A percentile compares a stretch with the other conserved stretches of the same genome.
Evolutionary conservation across 92 coral and sea anemone species (phyloP).

Genomic region (Bergia sp.): DNA sequence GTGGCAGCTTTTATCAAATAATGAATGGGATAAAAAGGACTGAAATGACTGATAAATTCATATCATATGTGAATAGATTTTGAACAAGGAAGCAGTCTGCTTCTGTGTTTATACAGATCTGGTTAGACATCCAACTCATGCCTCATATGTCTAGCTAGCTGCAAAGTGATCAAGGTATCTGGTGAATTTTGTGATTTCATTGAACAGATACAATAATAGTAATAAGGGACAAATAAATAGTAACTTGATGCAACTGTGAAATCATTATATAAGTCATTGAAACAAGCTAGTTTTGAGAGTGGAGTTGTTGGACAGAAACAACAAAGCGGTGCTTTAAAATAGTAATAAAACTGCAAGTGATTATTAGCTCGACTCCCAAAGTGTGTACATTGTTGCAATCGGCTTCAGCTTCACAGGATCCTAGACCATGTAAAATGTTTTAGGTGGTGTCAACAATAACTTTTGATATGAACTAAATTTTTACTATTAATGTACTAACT

Average conservation of each 20-base stretch:
- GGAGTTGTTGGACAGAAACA: not conserved
- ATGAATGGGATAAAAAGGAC: not conserved
- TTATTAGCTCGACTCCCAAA: not conserved
- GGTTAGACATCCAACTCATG: not conserved
- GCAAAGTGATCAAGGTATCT: not conserved
- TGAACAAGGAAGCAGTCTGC: not conserved
- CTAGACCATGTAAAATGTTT: no score
- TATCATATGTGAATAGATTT: not conserved
- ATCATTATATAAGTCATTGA: no score
- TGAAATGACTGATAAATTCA: not conserved
- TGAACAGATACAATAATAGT: no score
- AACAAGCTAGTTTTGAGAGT: not conserved
- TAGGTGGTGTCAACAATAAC: no score
- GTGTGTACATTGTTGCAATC: not conserved
- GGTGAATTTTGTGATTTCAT: not conserved
- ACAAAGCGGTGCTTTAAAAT: no score
- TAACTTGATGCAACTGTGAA: not conserved
- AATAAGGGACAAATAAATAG: not conserved
- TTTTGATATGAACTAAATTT: no score
- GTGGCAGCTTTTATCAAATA: conserved; percentile 95
- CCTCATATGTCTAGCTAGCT: not conserved
- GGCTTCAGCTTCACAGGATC: not conserved
- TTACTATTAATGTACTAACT: no score
- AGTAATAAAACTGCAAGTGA: no score
- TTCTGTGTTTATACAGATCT: no score